Conservation (phyloP, 2,888 invertebrate genomes). For the Cheilosia soror region DNA sequence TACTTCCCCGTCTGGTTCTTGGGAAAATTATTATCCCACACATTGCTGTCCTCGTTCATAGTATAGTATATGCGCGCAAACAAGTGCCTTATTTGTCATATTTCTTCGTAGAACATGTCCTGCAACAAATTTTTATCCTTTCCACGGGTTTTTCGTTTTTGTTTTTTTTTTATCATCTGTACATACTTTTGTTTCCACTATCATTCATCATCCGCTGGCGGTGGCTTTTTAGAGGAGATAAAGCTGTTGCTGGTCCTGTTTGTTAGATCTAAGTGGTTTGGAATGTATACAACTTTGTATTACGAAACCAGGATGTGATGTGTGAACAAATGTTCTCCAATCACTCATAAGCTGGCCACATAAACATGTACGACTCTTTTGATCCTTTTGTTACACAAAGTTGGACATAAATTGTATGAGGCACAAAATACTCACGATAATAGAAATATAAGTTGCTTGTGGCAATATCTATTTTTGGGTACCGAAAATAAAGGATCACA, state of each 20-base stretch:
- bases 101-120: conserved; percentile 53
- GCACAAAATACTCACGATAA: conserved; percentile 48
- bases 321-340: conserved; percentile 20
- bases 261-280: conserved; percentile 10
- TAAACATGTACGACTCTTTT: background rate
- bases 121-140: conserved; percentile 44
- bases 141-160: background rate
- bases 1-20: background rate
- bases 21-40: conserved; percentile 23
- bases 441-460: conserved; percentile 60
- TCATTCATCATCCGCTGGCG: conserved; percentile 48
- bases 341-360: conserved; percentile 36
- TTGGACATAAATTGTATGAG: conserved; percentile 11
- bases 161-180: conserved; percentile 9
- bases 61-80: conserved; percentile 40
- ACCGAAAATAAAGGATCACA: conserved; percentile 31
- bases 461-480: conserved; percentile 12
- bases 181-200: conserved; percentile 34
- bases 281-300: conserved; percentile 12
- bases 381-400: conserved; percentile 10
- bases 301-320: conserved; percentile 9
- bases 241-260: conserved; percentile 43
- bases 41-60: background rate
- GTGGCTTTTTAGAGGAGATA: conserved; percentile 8
- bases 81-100: conserved; percentile 71